Evolutionary conservation across 2,888 invertebrate genomes (phyloP).

Genomic region (Drosophila neotestacea): DNA sequence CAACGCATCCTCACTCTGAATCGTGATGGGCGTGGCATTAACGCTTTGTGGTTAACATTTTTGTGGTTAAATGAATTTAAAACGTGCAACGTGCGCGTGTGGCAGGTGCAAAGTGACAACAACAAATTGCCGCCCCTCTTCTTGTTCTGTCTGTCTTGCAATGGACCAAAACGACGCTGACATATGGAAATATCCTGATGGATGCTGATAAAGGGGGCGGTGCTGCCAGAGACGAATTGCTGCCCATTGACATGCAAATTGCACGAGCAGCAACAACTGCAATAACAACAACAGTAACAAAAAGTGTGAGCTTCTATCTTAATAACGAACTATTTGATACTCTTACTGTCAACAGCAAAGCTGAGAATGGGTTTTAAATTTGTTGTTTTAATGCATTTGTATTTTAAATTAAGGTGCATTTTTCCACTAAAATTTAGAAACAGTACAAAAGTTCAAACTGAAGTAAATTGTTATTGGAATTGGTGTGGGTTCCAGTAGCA

Average conservation of each 20-base stretch:
- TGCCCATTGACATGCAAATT: conserved; percentile 78
- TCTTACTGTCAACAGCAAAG: conserved; percentile 5
- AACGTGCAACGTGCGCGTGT: conserved; percentile 63
- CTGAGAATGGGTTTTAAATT: too few relatives aligned
- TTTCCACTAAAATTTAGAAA: too few relatives aligned
- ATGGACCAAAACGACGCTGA: conserved; percentile 60
- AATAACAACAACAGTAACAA: conserved; percentile 24
- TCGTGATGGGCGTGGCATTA: conserved; percentile 73
- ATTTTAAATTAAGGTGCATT: too few relatives aligned
- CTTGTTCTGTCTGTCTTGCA: conserved; percentile 34
- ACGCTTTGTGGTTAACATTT: conserved; percentile 81
- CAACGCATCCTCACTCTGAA: conserved; percentile 29
- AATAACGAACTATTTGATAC: conserved; percentile 27
- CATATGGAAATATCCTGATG: conserved; percentile 76
- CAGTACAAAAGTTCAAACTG: too few relatives aligned
- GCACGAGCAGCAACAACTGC: conserved; percentile 53
- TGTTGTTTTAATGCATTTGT: too few relatives aligned
- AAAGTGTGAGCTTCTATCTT: background rate
- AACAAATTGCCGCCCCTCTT: conserved; percentile 70
- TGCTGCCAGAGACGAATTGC: conserved; percentile 60
- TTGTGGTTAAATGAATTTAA: conserved; percentile 81
- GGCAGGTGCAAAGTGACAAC: conserved; percentile 79
- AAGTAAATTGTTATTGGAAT: too few relatives aligned
- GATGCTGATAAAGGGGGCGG: conserved; percentile 40
- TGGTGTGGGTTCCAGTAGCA: too few relatives aligned